These are phyloP conservation scores for Cryptoprocta ferox DNA, from an alignment of 2,797 vertebrate species.

Conservation along the genomic window DNA sequence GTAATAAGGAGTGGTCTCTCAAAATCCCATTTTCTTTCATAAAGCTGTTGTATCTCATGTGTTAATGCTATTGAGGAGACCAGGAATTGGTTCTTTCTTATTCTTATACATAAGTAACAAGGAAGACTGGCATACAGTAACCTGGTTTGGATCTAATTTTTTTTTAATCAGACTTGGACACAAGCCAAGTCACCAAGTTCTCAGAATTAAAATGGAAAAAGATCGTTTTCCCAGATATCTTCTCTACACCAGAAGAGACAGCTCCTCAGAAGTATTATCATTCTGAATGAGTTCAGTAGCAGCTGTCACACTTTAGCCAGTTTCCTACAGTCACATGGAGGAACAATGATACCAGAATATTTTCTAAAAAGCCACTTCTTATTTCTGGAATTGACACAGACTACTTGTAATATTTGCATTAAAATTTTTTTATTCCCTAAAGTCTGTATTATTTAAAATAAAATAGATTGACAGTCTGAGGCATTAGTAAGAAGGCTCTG, in stretches of 20 bases:
- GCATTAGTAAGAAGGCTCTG: neutral
- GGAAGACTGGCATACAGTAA: neutral
- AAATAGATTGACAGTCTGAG: neutral
- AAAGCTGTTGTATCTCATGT: neutral
- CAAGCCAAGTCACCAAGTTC: neutral
- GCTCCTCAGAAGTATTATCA: conserved; percentile 45
- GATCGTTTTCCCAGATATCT: conserved; percentile 56
- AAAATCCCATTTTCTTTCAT: neutral
- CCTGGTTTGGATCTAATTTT: conserved; percentile 14
- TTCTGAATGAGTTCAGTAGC: conserved; percentile 52
- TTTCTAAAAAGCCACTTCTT: conserved; percentile 53
- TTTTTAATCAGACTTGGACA: conserved; percentile 43
- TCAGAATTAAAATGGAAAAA: conserved; percentile 59
- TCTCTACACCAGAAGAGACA: neutral
- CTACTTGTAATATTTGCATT: conserved; percentile 50
- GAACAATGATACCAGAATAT: conserved; percentile 52
- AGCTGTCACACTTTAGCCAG: conserved; percentile 74
- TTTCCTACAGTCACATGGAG: conserved; percentile 53
- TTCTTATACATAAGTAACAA: conserved; percentile 10
- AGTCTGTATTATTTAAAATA: conserved; percentile 29
- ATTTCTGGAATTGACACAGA: conserved; percentile 46
- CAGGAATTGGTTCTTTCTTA: neutral
- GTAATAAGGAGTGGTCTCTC: neutral
- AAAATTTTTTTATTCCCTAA: neutral
- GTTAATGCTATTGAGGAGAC: neutral